Percentiles rank a stretch among this genome's conserved stretches.
These are phyloP conservation scores for Cryptotermes secundus DNA, from an alignment of 1,140 invertebrate genomes.

Conservation along the genomic window DNA sequence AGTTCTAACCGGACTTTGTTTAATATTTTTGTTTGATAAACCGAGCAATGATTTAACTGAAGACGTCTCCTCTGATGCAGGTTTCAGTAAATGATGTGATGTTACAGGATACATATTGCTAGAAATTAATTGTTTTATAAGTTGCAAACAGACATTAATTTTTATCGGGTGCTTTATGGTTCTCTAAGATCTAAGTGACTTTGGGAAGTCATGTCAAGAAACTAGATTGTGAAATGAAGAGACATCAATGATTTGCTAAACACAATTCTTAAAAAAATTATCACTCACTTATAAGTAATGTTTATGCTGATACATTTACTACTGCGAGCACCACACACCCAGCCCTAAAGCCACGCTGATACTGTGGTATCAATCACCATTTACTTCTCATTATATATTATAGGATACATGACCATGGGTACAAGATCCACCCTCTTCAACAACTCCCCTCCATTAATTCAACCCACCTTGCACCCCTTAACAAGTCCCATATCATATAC, in stretches of 20 bases:
- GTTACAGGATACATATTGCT: background rate
- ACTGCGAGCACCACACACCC: background rate
- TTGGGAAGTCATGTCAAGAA: too few relatives aligned
- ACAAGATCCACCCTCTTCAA: constrained; percentile 11
- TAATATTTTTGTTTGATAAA: background rate
- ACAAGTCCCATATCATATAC: background rate
- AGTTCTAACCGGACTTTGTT: background rate
- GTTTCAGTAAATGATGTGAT: background rate
- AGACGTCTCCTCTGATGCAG: background rate
- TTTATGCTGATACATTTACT: too few relatives aligned
- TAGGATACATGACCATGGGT: constrained; percentile 10
- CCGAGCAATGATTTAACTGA: background rate
- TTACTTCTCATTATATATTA: constrained; percentile 20
- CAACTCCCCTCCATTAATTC: constrained; percentile 4
- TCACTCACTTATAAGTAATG: too few relatives aligned
- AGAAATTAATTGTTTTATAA: too few relatives aligned
- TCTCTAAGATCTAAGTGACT: too few relatives aligned
- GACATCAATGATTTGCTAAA: too few relatives aligned
- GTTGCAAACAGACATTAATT: too few relatives aligned
- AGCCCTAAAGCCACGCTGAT: background rate
- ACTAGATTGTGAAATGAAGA: too few relatives aligned
- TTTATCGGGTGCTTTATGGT: too few relatives aligned
- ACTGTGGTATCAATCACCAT: constrained; percentile 11
- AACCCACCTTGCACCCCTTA: constrained; percentile 1
- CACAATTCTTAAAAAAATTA: too few relatives aligned